Evolutionary conservation across 2,888 invertebrate genomes (phyloP), one percentile per base, ranked within the genome.

Genomic region (Empis stercorea): DNA sequence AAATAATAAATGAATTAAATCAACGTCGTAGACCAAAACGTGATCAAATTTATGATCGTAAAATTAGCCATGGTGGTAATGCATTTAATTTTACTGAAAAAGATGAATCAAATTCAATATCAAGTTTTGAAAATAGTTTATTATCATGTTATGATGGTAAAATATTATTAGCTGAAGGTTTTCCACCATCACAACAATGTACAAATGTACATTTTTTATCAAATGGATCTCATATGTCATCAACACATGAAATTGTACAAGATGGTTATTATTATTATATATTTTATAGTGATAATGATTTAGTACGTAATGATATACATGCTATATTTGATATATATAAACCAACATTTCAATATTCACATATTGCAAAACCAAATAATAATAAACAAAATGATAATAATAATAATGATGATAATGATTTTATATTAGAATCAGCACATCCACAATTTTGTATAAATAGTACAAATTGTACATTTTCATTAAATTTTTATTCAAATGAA

Each of bases 181-280:
- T 88, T 57, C 76, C 80, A 10, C 80, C 80, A 10, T 82, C 82
- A 27, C 70, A 74, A 37, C 71, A 76, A 34, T 88, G 87, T 60
- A 76, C 75, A 32, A 78, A 78, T 64, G 77, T 83, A 0, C 76
- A 77, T 55, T 83, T 81, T 57, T 72, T 86, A 54, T 79, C 84
- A 15, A 27, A 73, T 48, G 79, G 79, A 7, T 77, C 79, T 23
- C 81, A 81, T 53, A 80, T 85, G 72, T 71, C 77, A 51, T 75
- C 78, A 1, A 76, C 75, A 48, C 86, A 88, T 57, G 78, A 84
- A 54, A 81, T 88, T 20, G 71, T 75, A 34, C 73, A 77, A 44
- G 83, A 87, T 61, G 88, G 87, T 9, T 88, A 88, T 68, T 89
- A 88, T 64, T 89, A 89, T 68, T 89, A 88, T 58, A 87, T 89